These are phyloP conservation scores for Acinonyx jubatus DNA, from an alignment of 2,113 vertebrate species.

Conservation along the genomic window DNA sequence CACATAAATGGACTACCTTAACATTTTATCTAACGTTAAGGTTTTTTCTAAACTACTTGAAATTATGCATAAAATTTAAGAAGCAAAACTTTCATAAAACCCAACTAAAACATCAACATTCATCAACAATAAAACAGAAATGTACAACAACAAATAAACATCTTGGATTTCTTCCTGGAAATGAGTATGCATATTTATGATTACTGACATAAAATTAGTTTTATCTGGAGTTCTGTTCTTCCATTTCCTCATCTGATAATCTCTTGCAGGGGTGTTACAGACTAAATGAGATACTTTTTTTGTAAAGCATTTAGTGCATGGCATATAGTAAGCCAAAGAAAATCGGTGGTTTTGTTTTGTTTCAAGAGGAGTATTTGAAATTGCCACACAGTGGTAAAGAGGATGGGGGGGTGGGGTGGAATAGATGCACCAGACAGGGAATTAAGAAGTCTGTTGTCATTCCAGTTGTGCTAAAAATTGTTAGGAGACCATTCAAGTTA, in stretches of 20 bases:
- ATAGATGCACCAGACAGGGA: background rate
- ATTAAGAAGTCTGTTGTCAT: background rate
- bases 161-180: background rate
- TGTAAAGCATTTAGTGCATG: background rate
- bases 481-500: background rate
- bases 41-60: slow-evolving; percentile 1
- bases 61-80: background rate
- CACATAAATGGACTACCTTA: background rate
- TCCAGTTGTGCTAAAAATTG: background rate
- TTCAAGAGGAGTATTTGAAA: background rate
- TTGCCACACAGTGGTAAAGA: background rate
- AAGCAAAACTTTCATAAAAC: slow-evolving; percentile 12
- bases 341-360: background rate
- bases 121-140: background rate
- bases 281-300: background rate
- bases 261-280: background rate
- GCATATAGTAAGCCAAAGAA: background rate
- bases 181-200: background rate
- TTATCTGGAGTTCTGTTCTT: background rate
- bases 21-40: background rate
- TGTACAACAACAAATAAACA: background rate
- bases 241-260: background rate
- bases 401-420: too few species aligned
- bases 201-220: background rate
- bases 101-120: background rate